Evolutionary conservation across 2,113 vertebrate species (phyloP).

Genomic region (Antigone vipio): DNA sequence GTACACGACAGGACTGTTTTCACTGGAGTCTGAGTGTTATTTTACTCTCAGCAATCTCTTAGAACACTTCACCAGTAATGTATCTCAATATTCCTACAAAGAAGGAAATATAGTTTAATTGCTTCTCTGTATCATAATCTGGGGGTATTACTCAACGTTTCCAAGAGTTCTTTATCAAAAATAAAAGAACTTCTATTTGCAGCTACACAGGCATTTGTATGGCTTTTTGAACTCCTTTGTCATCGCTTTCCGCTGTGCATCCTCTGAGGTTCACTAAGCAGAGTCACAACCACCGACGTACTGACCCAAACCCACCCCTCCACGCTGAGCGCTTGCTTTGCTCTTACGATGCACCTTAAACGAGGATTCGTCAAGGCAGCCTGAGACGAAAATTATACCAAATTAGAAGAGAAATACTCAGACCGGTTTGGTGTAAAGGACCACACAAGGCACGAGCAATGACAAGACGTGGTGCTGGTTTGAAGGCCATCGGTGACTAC

Average conservation of each 20-base stretch:
- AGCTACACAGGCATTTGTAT: neutral
- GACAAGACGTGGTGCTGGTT: neutral
- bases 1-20: neutral
- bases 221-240: neutral
- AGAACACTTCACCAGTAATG: neutral
- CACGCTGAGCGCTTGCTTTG: neutral
- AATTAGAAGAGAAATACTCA: neutral
- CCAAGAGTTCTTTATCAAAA: neutral
- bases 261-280: neutral
- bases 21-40: neutral
- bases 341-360: neutral
- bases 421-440: neutral
- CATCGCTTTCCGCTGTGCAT: neutral
- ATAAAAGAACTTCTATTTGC: neutral
- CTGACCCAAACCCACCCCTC: neutral
- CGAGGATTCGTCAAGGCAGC: neutral
- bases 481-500: slow-evolving; percentile 50
- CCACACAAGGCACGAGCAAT: neutral
- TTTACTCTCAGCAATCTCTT: neutral
- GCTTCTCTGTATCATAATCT: neutral
- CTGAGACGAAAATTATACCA: neutral
- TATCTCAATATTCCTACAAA: neutral
- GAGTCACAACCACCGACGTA: accelerated
- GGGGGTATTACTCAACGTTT: neutral
- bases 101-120: neutral